These are phyloP conservation scores for Danio tinwini DNA, from an alignment of 2,797 vertebrate species.

Conservation along the genomic window DNA sequence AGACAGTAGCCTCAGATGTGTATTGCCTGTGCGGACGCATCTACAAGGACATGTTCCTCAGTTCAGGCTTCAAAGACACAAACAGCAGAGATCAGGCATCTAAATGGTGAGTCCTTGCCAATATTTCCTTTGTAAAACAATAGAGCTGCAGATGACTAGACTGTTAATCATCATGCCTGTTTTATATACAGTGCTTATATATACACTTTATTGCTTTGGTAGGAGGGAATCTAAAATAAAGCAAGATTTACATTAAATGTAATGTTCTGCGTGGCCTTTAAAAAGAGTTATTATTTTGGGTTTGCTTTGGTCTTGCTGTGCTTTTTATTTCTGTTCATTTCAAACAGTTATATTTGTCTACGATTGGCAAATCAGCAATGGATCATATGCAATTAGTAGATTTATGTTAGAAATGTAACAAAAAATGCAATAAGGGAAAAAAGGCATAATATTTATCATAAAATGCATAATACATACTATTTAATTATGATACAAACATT, in stretches of 20 bases:
- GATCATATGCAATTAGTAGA: neutral
- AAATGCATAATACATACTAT: too few species aligned
- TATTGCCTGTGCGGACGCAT: conserved; percentile 91
- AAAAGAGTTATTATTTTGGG: neutral
- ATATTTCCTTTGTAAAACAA: neutral
- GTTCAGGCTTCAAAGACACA: conserved; percentile 80
- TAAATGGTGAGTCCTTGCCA: conserved; percentile 77
- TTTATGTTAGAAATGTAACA: neutral
- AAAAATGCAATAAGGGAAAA: too few species aligned
- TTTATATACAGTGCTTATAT: neutral
- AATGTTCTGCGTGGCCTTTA: neutral
- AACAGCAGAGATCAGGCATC: conserved; percentile 82
- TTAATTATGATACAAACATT: too few species aligned
- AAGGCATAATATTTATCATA: too few species aligned
- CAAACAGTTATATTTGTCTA: neutral
- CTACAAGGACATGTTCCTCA: conserved; percentile 93
- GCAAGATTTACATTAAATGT: neutral
- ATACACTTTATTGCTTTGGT: neutral
- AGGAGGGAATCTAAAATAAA: neutral
- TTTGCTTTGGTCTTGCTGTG: neutral
- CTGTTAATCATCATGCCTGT: neutral
- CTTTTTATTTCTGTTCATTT: neutral
- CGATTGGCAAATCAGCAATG: neutral
- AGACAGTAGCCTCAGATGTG: conserved; percentile 83
- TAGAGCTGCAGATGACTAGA: neutral